A percentile compares a stretch with the other conserved stretches of the same genome.
phyloP scores from a whole-genome alignment of 2,888 invertebrate genomes.

The Lamproptera curius region DNA sequence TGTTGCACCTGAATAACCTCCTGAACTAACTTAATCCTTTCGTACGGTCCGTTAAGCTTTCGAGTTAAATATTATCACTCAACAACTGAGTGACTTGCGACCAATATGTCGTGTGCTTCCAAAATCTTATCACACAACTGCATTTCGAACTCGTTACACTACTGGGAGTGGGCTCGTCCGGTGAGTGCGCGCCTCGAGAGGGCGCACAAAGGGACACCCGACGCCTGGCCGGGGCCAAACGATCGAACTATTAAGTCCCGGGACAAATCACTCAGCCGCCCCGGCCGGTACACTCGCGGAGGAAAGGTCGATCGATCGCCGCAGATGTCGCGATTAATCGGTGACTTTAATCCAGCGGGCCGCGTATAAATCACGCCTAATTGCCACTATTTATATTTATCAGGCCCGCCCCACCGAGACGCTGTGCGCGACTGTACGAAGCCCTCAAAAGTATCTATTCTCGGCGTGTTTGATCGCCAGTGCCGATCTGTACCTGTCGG shows the following conservation, averaged over 20 bases:
- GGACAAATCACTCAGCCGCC: conserved; percentile 21
- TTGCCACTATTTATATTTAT: conserved; percentile 71
- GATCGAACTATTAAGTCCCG: conserved; percentile 24
- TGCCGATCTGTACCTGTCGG: conserved; percentile 3
- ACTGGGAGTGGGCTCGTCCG: too few species aligned
- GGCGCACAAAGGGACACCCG: conserved; percentile 16
- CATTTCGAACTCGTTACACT: too few species aligned
- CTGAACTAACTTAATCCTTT: too few species aligned
- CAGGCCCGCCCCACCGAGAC: conserved; percentile 42
- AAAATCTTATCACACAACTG: too few species aligned
- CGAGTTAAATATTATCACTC: too few species aligned
- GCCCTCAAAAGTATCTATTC: conserved; percentile 9
- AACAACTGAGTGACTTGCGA: too few species aligned
- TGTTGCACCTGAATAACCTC: too few species aligned
- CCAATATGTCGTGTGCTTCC: too few species aligned
- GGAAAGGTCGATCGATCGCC: conserved; percentile 65
- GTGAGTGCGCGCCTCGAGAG: too few species aligned
- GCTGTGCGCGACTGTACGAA: conserved; percentile 43
- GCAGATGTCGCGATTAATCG: conserved; percentile 71
- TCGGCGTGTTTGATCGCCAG: conserved; percentile 8
- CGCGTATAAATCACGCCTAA: conserved; percentile 65
- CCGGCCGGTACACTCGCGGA: conserved; percentile 60
- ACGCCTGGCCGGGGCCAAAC: conserved; percentile 15
- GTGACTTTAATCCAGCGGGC: conserved; percentile 62
- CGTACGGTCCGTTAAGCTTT: too few species aligned